Evolutionary conservation across 1,140 invertebrate genomes (phyloP), one percentile per base, ranked within the genome.

Genomic region (Anadara kagoshimensis): DNA sequence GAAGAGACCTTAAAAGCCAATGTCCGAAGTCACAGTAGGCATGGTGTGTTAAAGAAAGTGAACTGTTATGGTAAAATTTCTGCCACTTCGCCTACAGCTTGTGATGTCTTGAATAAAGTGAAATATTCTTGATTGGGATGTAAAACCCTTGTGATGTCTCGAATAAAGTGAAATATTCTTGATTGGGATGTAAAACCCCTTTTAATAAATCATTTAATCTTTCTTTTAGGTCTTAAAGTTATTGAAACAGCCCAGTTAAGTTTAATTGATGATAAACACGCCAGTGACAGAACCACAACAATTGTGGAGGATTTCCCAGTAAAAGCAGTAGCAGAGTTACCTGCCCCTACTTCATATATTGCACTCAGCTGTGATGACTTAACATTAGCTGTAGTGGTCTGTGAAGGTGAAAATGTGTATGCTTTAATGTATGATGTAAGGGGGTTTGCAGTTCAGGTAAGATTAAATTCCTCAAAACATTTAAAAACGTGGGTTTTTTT

Each of bases 341-440:
- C 88, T 14, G 87, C 86, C 43, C 59, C 80, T 26, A 89, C 92
- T 5, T 85, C 90, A 53, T 90, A 91, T 78, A 65, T 94, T n/a
- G 88, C 88, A 26, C 84, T 93, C 45, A 94, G 91, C 85, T 90
- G 91, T 84, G 92, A 93, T 86, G 90, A 91, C 65, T 89, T 90
- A 22, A 88, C 90, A 20, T 76, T 94, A 61, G 91, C 91, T 49
- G 90, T 93, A 16, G 91, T 91, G 64, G 78, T 91, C 41, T 86
- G 86, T n/a, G 90, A 86, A 73, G 89, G 91, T 79, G 88, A 84
- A 57, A 90, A 87, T 64, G 80, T 90, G 16, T 79, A 89, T 71
- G 88, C 91, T 10, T 78, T 90, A 44, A 88, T 93, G 24, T 94
- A 93, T 87, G 88, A 91, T 75, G 89, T 93, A 16, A 78, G 87